phyloP scores from a whole-genome alignment of 2,113 vertebrate species.

The Ahaetulla prasina region DNA sequence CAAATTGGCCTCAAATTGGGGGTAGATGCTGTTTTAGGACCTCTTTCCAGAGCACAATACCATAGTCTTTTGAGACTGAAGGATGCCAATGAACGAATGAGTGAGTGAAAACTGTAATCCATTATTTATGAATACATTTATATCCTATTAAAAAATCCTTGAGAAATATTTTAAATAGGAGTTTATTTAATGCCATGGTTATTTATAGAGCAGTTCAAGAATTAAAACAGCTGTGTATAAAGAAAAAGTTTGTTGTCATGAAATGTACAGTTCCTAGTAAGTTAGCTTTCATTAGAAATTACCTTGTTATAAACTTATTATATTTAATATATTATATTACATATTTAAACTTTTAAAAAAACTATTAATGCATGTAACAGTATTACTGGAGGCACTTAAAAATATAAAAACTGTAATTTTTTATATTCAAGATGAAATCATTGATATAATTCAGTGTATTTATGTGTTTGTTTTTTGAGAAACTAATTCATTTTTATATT shows the following conservation, averaged over 20 bases:
- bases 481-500: not conserved
- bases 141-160: not conserved
- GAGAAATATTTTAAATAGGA: not conserved
- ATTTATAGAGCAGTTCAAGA: not conserved
- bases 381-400: not conserved
- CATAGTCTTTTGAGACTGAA: too few species aligned
- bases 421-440: not conserved
- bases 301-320: not conserved
- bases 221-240: not conserved
- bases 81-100: too few species aligned
- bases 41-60: too few species aligned
- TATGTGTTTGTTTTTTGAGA: conserved; percentile 8
- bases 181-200: not conserved
- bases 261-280: not conserved
- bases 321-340: not conserved
- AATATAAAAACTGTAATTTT: not conserved
- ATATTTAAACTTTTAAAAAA: conserved; percentile 16
- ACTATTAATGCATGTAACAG: not conserved
- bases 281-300: not conserved
- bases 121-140: not conserved
- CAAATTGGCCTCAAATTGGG: too few species aligned
- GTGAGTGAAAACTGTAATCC: not conserved
- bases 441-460: not conserved
- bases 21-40: too few species aligned
- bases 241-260: not conserved